phyloP scores from a whole-genome alignment of 2,797 vertebrate species.

The Argya squamiceps region DNA sequence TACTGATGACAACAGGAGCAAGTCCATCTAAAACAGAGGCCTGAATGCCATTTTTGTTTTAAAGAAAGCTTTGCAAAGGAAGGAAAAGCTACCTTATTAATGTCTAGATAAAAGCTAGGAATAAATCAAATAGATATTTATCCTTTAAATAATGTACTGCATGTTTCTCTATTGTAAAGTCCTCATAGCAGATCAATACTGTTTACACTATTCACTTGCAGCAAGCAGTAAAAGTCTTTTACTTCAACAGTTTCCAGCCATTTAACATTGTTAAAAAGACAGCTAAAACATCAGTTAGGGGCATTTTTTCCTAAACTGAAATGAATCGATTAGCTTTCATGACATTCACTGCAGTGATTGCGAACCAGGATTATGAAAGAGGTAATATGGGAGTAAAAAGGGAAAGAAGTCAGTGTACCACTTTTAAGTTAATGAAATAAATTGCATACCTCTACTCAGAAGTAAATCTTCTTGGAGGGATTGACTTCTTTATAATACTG shows the following conservation, averaged over 20 bases:
- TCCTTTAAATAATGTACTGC: conserved; percentile 67
- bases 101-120: conserved; percentile 49
- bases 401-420: conserved; percentile 2
- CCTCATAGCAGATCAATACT: conserved; percentile 75
- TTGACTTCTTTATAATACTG: conserved; percentile 23
- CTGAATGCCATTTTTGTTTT: neutral
- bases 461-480: conserved; percentile 32
- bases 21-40: neutral
- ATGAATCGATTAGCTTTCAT: conserved; percentile 53
- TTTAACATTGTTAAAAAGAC: conserved; percentile 75
- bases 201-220: conserved; percentile 68
- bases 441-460: conserved; percentile 12
- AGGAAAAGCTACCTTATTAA: conserved; percentile 29
- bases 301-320: conserved; percentile 66
- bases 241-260: conserved; percentile 62
- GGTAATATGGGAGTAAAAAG: neutral
- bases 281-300: conserved; percentile 54
- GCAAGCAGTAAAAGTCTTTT: conserved; percentile 70
- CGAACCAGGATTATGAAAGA: neutral
- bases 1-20: conserved; percentile 33
- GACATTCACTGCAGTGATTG: neutral
- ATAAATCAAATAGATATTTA: conserved; percentile 72
- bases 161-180: conserved; percentile 58
- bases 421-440: conserved; percentile 61
- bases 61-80: conserved; percentile 30